Evolutionary conservation across 2,797 vertebrate genomes (phyloP).

Genomic region (Hydrolagus colliei): DNA sequence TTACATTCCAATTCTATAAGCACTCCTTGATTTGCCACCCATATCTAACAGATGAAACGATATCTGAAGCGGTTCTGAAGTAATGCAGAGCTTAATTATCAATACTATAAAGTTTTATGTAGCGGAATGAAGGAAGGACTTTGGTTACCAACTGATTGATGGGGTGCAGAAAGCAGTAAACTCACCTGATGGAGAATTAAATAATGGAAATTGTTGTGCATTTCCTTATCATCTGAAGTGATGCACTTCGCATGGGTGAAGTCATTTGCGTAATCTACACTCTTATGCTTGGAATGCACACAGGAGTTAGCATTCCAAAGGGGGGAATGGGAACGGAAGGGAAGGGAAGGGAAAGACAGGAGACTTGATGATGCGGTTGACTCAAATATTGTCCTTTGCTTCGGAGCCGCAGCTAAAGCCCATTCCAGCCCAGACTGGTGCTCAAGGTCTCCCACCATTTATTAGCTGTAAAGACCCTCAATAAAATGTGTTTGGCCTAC

Average conservation of each 20-base stretch:
- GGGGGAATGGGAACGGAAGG: too few relatives aligned
- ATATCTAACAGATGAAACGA: slow-evolving; percentile 16
- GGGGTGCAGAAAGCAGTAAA: slow-evolving; percentile 29
- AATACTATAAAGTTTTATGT: slow-evolving; percentile 30
- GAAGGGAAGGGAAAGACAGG: too few relatives aligned
- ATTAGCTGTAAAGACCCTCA: too few relatives aligned
- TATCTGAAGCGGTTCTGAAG: slow-evolving; percentile 17
- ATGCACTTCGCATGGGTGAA: background rate
- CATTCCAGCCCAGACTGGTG: too few relatives aligned
- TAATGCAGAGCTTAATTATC: slow-evolving; percentile 31
- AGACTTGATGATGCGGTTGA: too few relatives aligned
- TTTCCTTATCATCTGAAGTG: slow-evolving; percentile 18
- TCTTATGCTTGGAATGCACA: too few relatives aligned
- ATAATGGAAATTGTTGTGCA: slow-evolving; percentile 9
- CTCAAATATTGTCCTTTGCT: too few relatives aligned
- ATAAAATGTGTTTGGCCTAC: too few relatives aligned
- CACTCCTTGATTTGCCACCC: slow-evolving; percentile 26
- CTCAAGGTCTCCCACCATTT: too few relatives aligned
- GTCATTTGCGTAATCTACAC: too few relatives aligned
- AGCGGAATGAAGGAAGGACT: slow-evolving; percentile 24
- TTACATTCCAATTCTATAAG: slow-evolving; percentile 18
- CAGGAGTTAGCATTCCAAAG: too few relatives aligned
- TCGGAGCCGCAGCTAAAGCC: too few relatives aligned
- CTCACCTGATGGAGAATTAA: slow-evolving; percentile 28
- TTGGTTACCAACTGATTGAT: slow-evolving; percentile 23